Evolutionary conservation across 2,113 vertebrate genomes (phyloP).

Genomic region (Ptyas mucosa): DNA sequence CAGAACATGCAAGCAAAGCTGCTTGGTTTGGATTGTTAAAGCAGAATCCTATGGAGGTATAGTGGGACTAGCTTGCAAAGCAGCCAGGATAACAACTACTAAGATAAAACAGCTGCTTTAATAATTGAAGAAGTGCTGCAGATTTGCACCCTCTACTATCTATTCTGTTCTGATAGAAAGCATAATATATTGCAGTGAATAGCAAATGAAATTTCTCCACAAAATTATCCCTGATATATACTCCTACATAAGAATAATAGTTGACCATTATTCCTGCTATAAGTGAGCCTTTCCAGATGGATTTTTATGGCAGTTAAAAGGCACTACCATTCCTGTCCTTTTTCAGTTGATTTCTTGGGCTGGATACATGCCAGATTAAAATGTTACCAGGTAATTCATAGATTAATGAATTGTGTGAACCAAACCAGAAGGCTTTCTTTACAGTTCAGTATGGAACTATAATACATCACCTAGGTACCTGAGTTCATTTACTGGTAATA

Average conservation of each 20-base stretch:
- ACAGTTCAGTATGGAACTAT: neutral
- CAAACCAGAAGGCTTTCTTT: neutral
- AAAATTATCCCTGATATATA: neutral
- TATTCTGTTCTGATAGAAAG: neutral
- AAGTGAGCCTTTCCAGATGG: neutral
- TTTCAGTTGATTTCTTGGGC: neutral
- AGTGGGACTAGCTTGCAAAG: neutral
- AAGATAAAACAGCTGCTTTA: neutral
- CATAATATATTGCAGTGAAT: neutral
- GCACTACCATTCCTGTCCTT: neutral
- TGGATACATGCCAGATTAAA: neutral
- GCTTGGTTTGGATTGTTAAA: neutral
- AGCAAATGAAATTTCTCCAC: neutral
- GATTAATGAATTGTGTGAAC: neutral
- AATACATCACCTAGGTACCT: neutral
- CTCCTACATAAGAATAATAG: neutral
- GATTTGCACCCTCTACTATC: neutral
- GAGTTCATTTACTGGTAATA: neutral
- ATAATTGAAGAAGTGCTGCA: neutral
- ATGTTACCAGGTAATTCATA: neutral
- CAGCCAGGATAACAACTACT: neutral
- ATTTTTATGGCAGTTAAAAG: neutral
- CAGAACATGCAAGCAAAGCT: neutral
- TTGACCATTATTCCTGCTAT: neutral
- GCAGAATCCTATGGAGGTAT: neutral